Percentiles rank a stretch among this genome's conserved stretches.
phyloP scores from a whole-genome alignment of 2,113 vertebrate genomes.

The Ammodytes marinus region DNA sequence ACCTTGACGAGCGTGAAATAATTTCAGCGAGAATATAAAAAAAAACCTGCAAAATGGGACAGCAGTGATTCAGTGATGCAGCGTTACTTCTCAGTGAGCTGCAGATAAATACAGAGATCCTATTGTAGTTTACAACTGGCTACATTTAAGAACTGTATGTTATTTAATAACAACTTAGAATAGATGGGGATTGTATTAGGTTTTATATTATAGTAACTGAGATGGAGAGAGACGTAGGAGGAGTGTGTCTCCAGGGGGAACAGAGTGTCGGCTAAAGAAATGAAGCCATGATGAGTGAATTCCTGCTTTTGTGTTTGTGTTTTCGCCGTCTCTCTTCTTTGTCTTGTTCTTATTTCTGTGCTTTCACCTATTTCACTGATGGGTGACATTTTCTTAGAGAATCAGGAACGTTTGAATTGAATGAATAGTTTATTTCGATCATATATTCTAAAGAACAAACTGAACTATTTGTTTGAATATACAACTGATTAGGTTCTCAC shows the following conservation, averaged over 20 bases:
- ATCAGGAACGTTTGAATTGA: neutral
- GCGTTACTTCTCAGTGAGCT: neutral
- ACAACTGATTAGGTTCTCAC: no score
- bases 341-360: neutral
- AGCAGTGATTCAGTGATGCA: neutral
- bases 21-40: neutral
- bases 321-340: neutral
- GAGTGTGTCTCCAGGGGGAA: constrained; percentile 29
- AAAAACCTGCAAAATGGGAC: neutral
- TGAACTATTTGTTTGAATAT: no score
- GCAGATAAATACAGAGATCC: neutral
- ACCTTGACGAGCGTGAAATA: neutral
- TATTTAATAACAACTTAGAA: neutral
- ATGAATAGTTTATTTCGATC: no score
- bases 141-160: no score
- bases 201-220: neutral
- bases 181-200: neutral
- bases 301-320: constrained; percentile 34
- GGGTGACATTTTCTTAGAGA: constrained; percentile 13
- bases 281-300: constrained; percentile 31
- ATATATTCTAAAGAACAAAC: no score
- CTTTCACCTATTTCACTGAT: constrained; percentile 2
- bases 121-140: neutral
- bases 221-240: neutral
- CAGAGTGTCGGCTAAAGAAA: constrained; percentile 17